Conservation (phyloP, 2,888 invertebrate genomes). For the Polydrusus cervinus region DNA sequence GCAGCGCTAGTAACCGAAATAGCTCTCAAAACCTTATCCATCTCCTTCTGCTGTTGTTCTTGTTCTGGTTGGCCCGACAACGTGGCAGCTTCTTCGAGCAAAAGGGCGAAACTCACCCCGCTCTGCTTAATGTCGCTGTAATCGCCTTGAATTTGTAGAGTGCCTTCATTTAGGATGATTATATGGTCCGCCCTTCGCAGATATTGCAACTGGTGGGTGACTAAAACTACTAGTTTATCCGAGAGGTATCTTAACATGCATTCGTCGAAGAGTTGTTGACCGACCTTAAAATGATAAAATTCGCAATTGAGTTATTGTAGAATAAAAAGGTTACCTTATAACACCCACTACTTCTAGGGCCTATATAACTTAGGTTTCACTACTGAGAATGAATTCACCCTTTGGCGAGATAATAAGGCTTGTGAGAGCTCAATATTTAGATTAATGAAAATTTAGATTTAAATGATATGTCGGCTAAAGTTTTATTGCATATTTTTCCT, state of each 20-base stretch:
- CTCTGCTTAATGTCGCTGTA: conserved; percentile 66
- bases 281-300: conserved; percentile 62
- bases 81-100: conserved; percentile 57
- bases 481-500: too few species aligned
- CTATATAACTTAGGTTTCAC: too few species aligned
- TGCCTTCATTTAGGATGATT: conserved; percentile 68
- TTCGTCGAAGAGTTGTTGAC: conserved; percentile 81
- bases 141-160: conserved; percentile 48
- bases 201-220: conserved; percentile 83
- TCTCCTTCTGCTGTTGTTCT: conserved; percentile 55
- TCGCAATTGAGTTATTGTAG: too few species aligned
- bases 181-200: conserved; percentile 69
- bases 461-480: too few species aligned
- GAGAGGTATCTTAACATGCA: conserved; percentile 78
- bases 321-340: too few species aligned
- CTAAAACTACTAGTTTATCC: conserved; percentile 76
- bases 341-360: too few species aligned
- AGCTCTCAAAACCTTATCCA: conserved; percentile 56
- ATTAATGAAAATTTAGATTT: too few species aligned
- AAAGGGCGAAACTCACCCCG: conserved; percentile 72
- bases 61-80: conserved; percentile 39
- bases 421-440: too few species aligned
- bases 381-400: too few species aligned
- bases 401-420: too few species aligned
- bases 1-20: conserved; percentile 59